Base-by-base conservation (phyloP, 2,888 invertebrate species). In the Philopedon plagiatum region DNA sequence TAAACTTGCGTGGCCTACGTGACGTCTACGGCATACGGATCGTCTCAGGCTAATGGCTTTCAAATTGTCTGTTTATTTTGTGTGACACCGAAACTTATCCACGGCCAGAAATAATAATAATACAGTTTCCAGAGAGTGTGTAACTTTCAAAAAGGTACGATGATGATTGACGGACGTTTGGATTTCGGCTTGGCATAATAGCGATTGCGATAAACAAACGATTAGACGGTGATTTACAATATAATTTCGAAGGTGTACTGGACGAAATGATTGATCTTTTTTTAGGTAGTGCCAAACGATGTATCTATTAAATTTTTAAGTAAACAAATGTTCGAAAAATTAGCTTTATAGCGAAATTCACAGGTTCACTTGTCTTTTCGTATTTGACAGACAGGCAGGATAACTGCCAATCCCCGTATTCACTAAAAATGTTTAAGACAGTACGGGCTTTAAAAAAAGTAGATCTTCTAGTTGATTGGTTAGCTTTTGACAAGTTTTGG, bases 151-250 rank as follows among this genome's bases (percentile, higher is more conserved):
- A 67, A 57, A 67, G 66, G 72, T 62, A 26, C 5, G 19, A 13
- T 44, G 72, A 63, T 21, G 72, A 72, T 57, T 72, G 72, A 72
- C 67, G 56, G 15, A 34, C 51, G 72, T 62, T 67, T 66, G 39
- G 41, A 15, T 61, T 66, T 49, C 46, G 19, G 29, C 49, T 63
- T 62, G 57, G 71, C 66, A 56, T 60, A 66, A 66, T 56, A 49
- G 44, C 70, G 15, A 46, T 18, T 32, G 8, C 58, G 41, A 66
- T 66, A 66, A 66, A 61, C 66, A 63, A 67, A 54, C 72, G 62
- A 72, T 67, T 72, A 67, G 34, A 58, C 63, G 72, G 72, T 72
- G 72, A 72, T 72, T 72, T 72, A 72, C 67, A 34, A 67, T 56
- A 49, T 67, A 67, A 72, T 72, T 72, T 51, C 49, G 49, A 46